Evolutionary conservation across 2,797 vertebrate genomes (phyloP), one percentile per base, ranked within the genome.

Genomic region (Enteromius unitaeniatus): DNA sequence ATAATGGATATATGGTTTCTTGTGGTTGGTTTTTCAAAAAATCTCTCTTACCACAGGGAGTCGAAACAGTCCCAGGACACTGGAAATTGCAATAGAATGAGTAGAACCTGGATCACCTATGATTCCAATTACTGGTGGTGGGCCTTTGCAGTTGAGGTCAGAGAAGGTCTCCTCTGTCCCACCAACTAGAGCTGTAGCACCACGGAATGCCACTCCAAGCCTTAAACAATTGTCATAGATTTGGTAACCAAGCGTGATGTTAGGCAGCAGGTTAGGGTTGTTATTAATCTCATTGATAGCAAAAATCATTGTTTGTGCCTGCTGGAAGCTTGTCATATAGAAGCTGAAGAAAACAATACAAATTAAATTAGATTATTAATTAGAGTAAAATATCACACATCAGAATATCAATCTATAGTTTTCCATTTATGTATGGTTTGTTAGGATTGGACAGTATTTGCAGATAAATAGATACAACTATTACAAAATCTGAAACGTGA

Each of bases 201-300:
- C 93, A 26, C 93, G 90, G 83, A 95, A 92, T 82, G 92, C 93
- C 68, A 92, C 87, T 0, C 86, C 87, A 58, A 93, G 91, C 69
- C 91, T 90, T 37, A 87, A 90, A 70, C 94, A 95, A 88, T 94
- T 94, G 58, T 95, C 93, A 79, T 92, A 95, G 17, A 95, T 85
- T 81, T 88, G 89, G 75, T 93, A 95, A 79, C 94, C 94, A 73
- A 73, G 70, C 0, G 70, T 51, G 70, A 73, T 51, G 17, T 51
- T 93, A 2, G 93, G 93, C 3, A 95, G 89, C 42, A 95, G 77
- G 15, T 86, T 74, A 0, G 86, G 64, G 81, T 92, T 92, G 55
- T 74, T 92, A 89, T 95, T 95, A 72, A 94, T 93, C 79, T 94
- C 92, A 45, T 92, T 87, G 28, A 94, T 87, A 21, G 92, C 89